Evolutionary conservation across 2,888 invertebrate species (phyloP), one percentile per base, ranked within the genome.

Genomic region (Agrotis segetum): DNA sequence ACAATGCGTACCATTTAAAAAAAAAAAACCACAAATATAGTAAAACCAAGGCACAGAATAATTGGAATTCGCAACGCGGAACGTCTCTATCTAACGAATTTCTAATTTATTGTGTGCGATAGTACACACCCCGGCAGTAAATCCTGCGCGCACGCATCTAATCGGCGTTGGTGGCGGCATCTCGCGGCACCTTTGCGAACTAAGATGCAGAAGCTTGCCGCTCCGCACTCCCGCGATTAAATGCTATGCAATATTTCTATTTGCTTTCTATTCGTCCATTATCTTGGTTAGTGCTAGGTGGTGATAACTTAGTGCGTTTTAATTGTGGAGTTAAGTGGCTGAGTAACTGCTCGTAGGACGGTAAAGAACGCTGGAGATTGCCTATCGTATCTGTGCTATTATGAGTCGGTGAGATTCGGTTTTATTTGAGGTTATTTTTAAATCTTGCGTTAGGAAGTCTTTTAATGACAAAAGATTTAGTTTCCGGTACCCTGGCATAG

Each of bases 81-180:
- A 94, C 93, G 92, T 93, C 95, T 95, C 91, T 96, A 96, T 96
- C 96, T 96, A 95, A 94, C 95, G 93, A 95, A 96, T 95, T 95
- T 95, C 95, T 95, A 96, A 96, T 96, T 95, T 96, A 96, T 94
- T 89, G 93, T 90, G 89, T 87, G 90, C 92, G 95, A 95, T 95
- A 95, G 89, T 85, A 83, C 89, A 86, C 90, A 87, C 88, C 88
- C 88, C 88, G 89, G 93, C 93, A 89, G 93, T 95, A 95, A 95
- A 95, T 95, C 91, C 88, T 92, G 91, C 92, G 92, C 88, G 85
- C 63, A 85, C 92, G 91, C 94, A 95, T 96, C 95, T 95, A 93
- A 95, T 96, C 96, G 88, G 79, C 84, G 79, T 67, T 87, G 79
- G 87, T 86, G 88, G 92, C 92, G 93, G 89, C 94, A 95, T 95